Conservation (phyloP, 2,888 invertebrate genomes). For the Colostygia pectinataria region DNA sequence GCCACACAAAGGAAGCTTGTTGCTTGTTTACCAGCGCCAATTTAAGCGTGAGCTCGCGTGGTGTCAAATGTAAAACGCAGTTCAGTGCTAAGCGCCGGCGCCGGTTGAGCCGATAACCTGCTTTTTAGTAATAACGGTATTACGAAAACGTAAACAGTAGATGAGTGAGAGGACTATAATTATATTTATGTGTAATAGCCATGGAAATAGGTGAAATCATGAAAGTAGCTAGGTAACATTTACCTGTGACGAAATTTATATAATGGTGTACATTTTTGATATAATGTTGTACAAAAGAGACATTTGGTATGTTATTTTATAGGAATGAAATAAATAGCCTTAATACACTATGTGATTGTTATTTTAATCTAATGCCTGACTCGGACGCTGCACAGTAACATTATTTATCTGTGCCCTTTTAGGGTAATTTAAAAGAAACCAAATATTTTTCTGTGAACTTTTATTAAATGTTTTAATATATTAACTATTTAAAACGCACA, state of each 20-base stretch:
- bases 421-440: neutral
- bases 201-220: slow-evolving; percentile 61
- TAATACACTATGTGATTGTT: slow-evolving; percentile 66
- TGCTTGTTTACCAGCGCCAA: too few relatives aligned
- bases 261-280: slow-evolving; percentile 84
- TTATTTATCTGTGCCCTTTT: too few relatives aligned
- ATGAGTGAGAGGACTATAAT: slow-evolving; percentile 75
- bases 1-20: too few relatives aligned
- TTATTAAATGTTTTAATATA: slow-evolving; percentile 63
- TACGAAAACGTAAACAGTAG: slow-evolving; percentile 47
- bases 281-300: slow-evolving; percentile 84
- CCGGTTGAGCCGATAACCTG: slow-evolving; percentile 3
- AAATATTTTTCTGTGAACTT: slow-evolving; percentile 48
- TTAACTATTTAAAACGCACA: slow-evolving; percentile 54
- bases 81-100: neutral
- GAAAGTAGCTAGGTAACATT: slow-evolving; percentile 79
- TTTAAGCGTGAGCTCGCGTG: too few relatives aligned
- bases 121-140: slow-evolving; percentile 39
- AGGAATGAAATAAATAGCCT: slow-evolving; percentile 84
- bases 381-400: too few relatives aligned
- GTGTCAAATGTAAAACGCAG: too few relatives aligned
- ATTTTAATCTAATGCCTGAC: slow-evolving; percentile 35
- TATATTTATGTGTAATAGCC: slow-evolving; percentile 70
- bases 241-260: slow-evolving; percentile 82
- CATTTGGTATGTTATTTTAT: slow-evolving; percentile 85